These are phyloP conservation scores for Esperia sulphurella DNA, from an alignment of 2,888 invertebrate species.

Conservation along the genomic window DNA sequence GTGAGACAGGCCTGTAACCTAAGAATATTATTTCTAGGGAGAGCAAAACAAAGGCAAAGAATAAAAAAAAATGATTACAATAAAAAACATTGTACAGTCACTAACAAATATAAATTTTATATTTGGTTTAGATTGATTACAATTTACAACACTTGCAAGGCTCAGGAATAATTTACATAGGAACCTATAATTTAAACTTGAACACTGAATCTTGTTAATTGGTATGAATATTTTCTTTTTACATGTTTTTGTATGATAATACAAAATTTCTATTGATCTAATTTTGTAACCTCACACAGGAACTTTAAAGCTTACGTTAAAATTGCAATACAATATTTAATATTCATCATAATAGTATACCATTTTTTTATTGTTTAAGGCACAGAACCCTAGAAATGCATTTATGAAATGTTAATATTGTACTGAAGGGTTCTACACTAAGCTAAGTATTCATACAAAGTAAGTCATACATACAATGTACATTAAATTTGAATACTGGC, in stretches of 20 bases:
- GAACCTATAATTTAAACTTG: background rate
- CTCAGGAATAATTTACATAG: background rate
- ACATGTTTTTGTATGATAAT: no score
- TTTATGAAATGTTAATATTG: background rate
- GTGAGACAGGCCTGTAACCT: no score
- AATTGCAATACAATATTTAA: no score
- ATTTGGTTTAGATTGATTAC: background rate
- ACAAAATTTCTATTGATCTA: no score
- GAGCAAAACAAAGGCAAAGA: no score
- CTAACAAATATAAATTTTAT: background rate
- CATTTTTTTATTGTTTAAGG: background rate
- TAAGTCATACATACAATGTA: background rate
- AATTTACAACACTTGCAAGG: background rate
- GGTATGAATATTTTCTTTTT: no score
- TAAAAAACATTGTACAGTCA: background rate
- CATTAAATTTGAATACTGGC: conserved; percentile 2
- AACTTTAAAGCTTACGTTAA: no score
- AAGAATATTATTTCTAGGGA: no score
- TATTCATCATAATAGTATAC: background rate
- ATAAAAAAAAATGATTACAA: background rate
- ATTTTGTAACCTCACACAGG: no score
- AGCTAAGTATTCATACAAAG: background rate
- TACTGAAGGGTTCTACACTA: background rate
- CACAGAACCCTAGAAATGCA: conserved; percentile 4
- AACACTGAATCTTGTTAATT: no score